Conservation (phyloP, 1,140 invertebrate species). For the Diabrotica undecimpunctata region DNA sequence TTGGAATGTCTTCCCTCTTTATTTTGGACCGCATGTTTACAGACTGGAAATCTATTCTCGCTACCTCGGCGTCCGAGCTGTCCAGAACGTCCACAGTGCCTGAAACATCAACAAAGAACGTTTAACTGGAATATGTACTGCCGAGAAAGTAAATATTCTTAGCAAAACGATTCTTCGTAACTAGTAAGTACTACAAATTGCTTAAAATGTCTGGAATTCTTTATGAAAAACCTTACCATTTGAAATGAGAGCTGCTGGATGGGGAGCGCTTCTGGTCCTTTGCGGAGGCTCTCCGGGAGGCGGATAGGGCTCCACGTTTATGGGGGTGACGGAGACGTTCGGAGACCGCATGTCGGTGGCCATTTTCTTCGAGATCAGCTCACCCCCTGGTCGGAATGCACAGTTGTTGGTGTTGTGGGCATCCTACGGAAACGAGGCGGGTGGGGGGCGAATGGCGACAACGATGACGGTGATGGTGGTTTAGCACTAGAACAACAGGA, state of each 20-base stretch:
- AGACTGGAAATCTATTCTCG: conserved; percentile 45
- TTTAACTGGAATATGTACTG: too few relatives aligned
- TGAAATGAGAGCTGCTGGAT: conserved; percentile 22
- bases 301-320: conserved; percentile 44
- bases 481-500: conserved; percentile 1
- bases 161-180: too few relatives aligned
- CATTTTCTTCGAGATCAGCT: conserved; percentile 40
- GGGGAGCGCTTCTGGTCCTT: conserved; percentile 34
- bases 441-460: not conserved
- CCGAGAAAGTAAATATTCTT: too few relatives aligned
- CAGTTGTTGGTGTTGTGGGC: conserved; percentile 14
- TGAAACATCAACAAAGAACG: not conserved
- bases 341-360: conserved; percentile 46
- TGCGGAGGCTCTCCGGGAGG: conserved; percentile 28
- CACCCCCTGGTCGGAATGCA: conserved; percentile 24
- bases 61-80: conserved; percentile 45
- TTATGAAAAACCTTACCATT: conserved; percentile 7
- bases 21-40: conserved; percentile 44
- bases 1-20: conserved; percentile 39
- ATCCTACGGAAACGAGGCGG: conserved; percentile 17
- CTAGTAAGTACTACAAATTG: too few relatives aligned
- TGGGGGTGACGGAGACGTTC: conserved; percentile 48
- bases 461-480: conserved; percentile 13
- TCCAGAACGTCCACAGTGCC: conserved; percentile 32
- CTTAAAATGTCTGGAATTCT: too few relatives aligned